Evolutionary conservation across 1,140 invertebrate genomes (phyloP), one percentile per base, ranked within the genome.

Genomic region (Lasioglossum baleicum): DNA sequence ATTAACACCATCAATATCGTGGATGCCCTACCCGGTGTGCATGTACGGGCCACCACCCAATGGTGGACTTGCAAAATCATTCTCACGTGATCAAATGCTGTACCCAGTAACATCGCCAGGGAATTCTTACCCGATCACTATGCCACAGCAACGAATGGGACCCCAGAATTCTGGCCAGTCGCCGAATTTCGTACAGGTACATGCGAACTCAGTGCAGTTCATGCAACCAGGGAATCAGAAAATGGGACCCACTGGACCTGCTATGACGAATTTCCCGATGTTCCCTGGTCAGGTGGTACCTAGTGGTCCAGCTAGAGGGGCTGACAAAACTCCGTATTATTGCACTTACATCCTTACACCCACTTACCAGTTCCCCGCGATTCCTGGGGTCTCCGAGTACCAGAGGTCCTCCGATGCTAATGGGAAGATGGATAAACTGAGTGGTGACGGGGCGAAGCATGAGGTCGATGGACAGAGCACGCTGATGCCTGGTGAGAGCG

Each of bases 311-410:
- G 40, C 11, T 0, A 44, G 53, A 35, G 15, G 13, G 2, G 7
- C n/a, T 0, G 10, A 2, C 3, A 78, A 58, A 3, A 4, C 22
- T 0, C 82, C 87, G 0, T 86, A 88, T 53, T 90, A 90, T 65
- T 91, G 90, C 74, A 86, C 83, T 5, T 88, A 87, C 22, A 80
- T 91, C 10, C 87, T 86, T 26, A 40, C 79, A 2, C 81, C 85
- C 8, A 83, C 70, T 0, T 86, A 79, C 68, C 87, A 88, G n/a
- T 88, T 89, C 10, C 84, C 90, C 0, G 13, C 69, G 8, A 71
- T 87, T 10, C 82, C 81, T 11, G 81, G 77, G 48, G 69, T 84
- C 0, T 61, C 81, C 0, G 82, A 87, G 31, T 85, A 83, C 71
- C 79, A 79, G 20, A 70, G 83, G 17, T 68, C 75, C 0, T 51